Conservation (phyloP, 2,888 invertebrate species). For the Brassicogethes aeneus region DNA sequence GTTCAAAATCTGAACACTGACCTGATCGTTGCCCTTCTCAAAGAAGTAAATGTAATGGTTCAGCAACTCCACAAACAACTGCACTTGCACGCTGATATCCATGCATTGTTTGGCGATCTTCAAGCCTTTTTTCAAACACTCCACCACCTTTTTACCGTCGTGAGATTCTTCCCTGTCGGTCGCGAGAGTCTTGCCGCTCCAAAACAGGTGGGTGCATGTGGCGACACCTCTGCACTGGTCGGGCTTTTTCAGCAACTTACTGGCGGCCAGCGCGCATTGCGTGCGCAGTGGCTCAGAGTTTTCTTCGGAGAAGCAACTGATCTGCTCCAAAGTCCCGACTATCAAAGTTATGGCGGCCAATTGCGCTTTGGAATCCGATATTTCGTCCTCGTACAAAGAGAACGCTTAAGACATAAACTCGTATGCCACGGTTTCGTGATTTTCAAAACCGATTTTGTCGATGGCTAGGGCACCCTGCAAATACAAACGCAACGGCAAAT, state of each 20-base stretch:
- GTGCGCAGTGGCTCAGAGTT: slow-evolving; percentile 94
- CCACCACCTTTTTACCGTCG: slow-evolving; percentile 92
- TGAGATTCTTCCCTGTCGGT: slow-evolving; percentile 53
- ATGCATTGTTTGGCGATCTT: slow-evolving; percentile 95
- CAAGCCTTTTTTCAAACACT: slow-evolving; percentile 91
- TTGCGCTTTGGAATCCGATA: slow-evolving; percentile 95
- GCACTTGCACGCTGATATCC: slow-evolving; percentile 94
- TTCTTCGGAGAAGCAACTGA: slow-evolving; percentile 91
- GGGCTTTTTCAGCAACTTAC: slow-evolving; percentile 88
- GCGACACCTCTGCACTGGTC: slow-evolving; percentile 96
- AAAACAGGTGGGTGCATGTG: slow-evolving; percentile 91
- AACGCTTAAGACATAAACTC: slow-evolving; percentile 96
- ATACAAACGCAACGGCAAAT: slow-evolving; percentile 86
- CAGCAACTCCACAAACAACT: slow-evolving; percentile 88
- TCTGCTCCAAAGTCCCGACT: slow-evolving; percentile 91
- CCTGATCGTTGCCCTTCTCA: slow-evolving; percentile 61
- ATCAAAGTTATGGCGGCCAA: slow-evolving; percentile 92
- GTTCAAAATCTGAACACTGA: slow-evolving; percentile 36
- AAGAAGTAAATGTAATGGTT: slow-evolving; percentile 90
- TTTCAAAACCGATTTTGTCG: slow-evolving; percentile 85
- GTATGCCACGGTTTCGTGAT: slow-evolving; percentile 95
- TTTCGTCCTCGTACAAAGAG: slow-evolving; percentile 96
- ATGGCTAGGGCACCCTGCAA: slow-evolving; percentile 93
- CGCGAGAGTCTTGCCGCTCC: slow-evolving; percentile 72
- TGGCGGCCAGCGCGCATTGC: slow-evolving; percentile 92